These are phyloP conservation scores for Zaprionus camerounensis DNA, from an alignment of 1,140 invertebrate genomes.

Conservation along the genomic window DNA sequence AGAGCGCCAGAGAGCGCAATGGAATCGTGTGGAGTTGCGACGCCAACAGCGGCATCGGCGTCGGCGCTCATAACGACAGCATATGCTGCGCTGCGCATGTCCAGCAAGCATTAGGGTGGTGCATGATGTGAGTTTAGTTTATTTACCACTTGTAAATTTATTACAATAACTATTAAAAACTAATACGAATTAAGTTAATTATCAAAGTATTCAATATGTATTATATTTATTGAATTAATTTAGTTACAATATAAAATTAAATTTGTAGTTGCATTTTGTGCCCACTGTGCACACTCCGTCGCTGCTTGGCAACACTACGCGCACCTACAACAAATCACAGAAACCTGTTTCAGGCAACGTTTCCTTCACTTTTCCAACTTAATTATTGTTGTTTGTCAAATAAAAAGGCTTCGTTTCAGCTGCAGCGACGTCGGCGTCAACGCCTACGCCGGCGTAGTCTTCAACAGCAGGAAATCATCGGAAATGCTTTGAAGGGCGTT, in stretches of 20 bases:
- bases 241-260: neutral
- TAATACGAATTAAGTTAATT: neutral
- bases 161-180: neutral
- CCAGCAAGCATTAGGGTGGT: constrained; percentile 41
- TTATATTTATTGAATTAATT: neutral
- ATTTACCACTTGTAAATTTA: neutral
- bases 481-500: constrained; percentile 66
- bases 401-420: constrained; percentile 52
- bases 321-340: constrained; percentile 56
- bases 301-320: constrained; percentile 56
- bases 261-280: neutral
- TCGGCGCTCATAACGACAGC: constrained; percentile 18
- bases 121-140: neutral
- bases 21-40: constrained; percentile 28
- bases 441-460: neutral
- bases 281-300: constrained; percentile 37
- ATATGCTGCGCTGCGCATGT: constrained; percentile 50
- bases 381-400: constrained; percentile 65
- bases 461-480: constrained; percentile 55
- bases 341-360: constrained; percentile 58
- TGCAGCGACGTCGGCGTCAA: constrained; percentile 23
- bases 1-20: constrained; percentile 31
- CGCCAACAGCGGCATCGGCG: constrained; percentile 22
- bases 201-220: neutral
- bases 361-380: constrained; percentile 28